These are phyloP conservation scores for Sarcophaga peregrina DNA, from an alignment of 1,140 invertebrate genomes.

Conservation along the genomic window DNA sequence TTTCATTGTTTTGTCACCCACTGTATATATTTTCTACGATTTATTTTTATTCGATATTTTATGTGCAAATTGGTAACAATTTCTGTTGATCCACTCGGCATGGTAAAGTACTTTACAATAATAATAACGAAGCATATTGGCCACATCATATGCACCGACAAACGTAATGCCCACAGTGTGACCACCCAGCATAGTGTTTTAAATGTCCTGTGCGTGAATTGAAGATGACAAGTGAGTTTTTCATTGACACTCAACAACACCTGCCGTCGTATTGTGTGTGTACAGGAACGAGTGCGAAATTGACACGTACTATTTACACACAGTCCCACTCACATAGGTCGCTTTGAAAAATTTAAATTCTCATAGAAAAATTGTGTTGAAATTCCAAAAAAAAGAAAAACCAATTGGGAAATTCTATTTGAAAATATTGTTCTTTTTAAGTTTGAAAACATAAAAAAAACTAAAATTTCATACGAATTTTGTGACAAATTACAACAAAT, in stretches of 20 bases:
- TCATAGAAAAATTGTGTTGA: not conserved
- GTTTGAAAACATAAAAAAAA: too few relatives aligned
- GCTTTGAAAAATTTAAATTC: not conserved
- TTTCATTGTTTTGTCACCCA: too few relatives aligned
- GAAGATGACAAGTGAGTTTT: not conserved
- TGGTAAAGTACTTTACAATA: too few relatives aligned
- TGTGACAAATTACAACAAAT: constrained; percentile 10
- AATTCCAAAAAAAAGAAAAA: not conserved
- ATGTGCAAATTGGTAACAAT: too few relatives aligned
- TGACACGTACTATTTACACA: not conserved
- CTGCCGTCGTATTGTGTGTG: not conserved
- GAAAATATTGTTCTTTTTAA: too few relatives aligned
- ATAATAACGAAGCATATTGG: too few relatives aligned
- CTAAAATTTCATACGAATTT: not conserved
- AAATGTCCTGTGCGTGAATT: constrained; percentile 9
- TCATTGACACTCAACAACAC: constrained; percentile 26
- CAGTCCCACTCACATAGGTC: not conserved
- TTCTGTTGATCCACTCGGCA: too few relatives aligned
- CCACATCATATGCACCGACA: constrained; percentile 9
- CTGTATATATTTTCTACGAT: too few relatives aligned
- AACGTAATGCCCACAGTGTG: constrained; percentile 8
- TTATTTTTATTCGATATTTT: too few relatives aligned
- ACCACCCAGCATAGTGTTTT: not conserved
- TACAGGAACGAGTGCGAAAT: not conserved
- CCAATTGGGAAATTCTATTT: not conserved